A percentile compares a stretch with the other conserved stretches of the same genome.
Evolutionary conservation across 1,140 invertebrate genomes (phyloP).

Genomic region (Diabrotica virgifera): DNA sequence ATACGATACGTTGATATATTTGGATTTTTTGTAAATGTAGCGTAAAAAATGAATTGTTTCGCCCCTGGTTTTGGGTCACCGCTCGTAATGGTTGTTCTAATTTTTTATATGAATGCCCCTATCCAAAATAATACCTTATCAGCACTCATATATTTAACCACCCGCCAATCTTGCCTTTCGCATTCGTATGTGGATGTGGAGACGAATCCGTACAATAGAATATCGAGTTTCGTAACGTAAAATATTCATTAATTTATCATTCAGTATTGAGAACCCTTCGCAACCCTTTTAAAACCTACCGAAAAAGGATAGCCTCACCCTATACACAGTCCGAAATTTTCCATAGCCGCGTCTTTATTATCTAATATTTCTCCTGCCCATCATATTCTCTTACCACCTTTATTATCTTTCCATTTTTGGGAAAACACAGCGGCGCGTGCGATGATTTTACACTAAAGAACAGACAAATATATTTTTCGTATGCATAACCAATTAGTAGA

Average conservation of each 20-base stretch:
- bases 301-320: slow-evolving; percentile 10
- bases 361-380: slow-evolving; percentile 21
- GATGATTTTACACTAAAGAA: neutral
- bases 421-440: neutral
- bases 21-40: too few species aligned
- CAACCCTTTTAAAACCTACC: slow-evolving; percentile 15
- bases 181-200: neutral
- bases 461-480: too few species aligned
- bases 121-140: neutral
- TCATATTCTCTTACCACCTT: slow-evolving; percentile 17
- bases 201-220: slow-evolving; percentile 3
- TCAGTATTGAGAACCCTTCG: slow-evolving; percentile 18
- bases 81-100: too few species aligned
- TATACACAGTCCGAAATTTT: slow-evolving; percentile 1
- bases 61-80: too few species aligned
- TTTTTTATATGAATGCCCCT: neutral
- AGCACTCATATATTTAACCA: neutral
- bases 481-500: too few species aligned
- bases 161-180: slow-evolving; percentile 1
- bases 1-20: too few species aligned
- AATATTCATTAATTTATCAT: slow-evolving; percentile 24
- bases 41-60: too few species aligned
- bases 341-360: slow-evolving; percentile 18
- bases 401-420: slow-evolving; percentile 13
- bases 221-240: slow-evolving; percentile 9